A percentile compares a stretch with the other conserved stretches of the same genome.
Evolutionary conservation across 1,140 invertebrate species (phyloP).

Genomic region (Bombus vancouverensis): DNA sequence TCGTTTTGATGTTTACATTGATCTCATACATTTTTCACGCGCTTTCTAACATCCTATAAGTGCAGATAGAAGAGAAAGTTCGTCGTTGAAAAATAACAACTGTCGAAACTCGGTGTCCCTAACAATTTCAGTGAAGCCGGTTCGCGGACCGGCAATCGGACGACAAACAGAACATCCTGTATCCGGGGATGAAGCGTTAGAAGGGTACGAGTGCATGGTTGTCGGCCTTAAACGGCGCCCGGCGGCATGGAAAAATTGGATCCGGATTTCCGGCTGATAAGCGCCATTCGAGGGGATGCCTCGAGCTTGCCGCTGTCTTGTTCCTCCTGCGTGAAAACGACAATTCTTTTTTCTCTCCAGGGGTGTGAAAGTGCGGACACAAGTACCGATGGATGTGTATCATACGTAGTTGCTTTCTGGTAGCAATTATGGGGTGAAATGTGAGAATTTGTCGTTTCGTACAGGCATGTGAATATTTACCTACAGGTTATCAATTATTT

Average conservation of each 20-base stretch:
- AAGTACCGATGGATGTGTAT: neutral
- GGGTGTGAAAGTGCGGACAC: neutral
- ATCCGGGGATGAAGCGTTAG: neutral
- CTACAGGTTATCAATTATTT: neutral
- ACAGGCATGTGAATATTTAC: neutral
- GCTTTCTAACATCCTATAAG: neutral
- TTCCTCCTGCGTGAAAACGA: neutral
- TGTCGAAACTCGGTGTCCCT: neutral
- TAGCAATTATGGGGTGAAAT: neutral
- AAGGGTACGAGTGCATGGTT: neutral
- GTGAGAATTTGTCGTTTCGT: neutral
- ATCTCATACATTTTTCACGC: neutral
- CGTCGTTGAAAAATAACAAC: neutral
- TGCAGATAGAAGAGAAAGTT: too few relatives aligned
- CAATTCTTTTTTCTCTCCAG: neutral
- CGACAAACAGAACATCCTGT: constrained; percentile 17
- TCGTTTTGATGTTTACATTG: neutral
- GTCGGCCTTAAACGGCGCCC: neutral
- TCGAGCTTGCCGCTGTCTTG: neutral
- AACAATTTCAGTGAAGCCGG: neutral
- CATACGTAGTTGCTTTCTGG: neutral
- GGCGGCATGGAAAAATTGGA: constrained; percentile 28
- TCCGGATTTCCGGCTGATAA: constrained; percentile 35
- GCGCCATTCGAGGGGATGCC: neutral
- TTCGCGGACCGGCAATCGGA: constrained; percentile 21